Percentiles rank a stretch among this genome's conserved stretches.
These are phyloP conservation scores for Mizuhopecten yessoensis DNA, from an alignment of 1,140 invertebrate genomes.

Conservation along the genomic window DNA sequence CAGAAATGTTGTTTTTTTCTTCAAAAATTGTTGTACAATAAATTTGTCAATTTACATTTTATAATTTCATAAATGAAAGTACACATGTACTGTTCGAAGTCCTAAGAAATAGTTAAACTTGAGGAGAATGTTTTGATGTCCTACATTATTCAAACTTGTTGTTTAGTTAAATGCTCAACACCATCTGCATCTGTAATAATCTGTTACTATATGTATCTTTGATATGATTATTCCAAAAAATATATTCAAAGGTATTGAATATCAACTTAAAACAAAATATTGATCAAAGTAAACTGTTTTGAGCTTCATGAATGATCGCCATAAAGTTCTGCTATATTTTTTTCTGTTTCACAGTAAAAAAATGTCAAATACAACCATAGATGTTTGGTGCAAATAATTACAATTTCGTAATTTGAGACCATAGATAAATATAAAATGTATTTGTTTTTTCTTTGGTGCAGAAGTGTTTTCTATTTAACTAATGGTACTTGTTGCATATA, in stretches of 20 bases:
- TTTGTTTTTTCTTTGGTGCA: neutral
- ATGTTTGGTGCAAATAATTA: neutral
- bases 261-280: neutral
- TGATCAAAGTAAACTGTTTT: neutral
- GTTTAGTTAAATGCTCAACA: neutral
- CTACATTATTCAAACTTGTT: neutral
- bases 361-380: neutral
- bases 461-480: conserved; percentile 35
- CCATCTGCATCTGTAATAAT: neutral
- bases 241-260: neutral
- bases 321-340: neutral
- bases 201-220: neutral
- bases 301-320: neutral
- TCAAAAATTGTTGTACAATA: neutral
- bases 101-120: neutral
- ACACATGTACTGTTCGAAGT: neutral
- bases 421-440: neutral
- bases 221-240: too few species aligned
- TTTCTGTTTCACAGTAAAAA: neutral
- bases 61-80: neutral
- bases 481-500: conserved; percentile 28
- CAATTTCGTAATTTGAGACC: neutral
- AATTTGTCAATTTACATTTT: neutral
- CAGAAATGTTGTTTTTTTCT: neutral
- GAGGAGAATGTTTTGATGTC: neutral